Percentiles rank a stretch among this genome's conserved stretches.
Conservation (phyloP, 1,140 invertebrate genomes). For the Musca vetustissima region DNA sequence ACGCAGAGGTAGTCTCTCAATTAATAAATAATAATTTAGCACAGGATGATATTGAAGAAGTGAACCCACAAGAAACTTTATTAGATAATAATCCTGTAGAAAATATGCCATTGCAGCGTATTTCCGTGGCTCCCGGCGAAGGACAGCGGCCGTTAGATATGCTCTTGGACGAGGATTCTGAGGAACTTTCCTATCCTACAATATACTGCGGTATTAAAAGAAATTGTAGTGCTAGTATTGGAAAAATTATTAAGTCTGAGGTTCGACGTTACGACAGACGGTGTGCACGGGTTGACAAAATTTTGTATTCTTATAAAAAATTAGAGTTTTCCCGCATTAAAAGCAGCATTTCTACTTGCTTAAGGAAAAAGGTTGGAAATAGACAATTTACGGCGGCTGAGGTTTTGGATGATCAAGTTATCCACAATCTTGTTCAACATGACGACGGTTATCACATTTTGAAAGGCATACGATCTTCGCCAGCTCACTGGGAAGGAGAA, state of each 20-base stretch:
- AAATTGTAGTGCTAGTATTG: neutral
- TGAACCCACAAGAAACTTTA: conserved; percentile 20
- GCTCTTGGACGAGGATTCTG: conserved; percentile 11
- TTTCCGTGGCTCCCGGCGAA: conserved; percentile 15
- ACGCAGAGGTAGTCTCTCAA: neutral
- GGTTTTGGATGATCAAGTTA: conserved; percentile 7
- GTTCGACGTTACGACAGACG: conserved; percentile 7
- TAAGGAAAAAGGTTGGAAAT: neutral
- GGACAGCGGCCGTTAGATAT: conserved; percentile 18
- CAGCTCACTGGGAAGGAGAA: conserved; percentile 35
- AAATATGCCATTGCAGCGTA: conserved; percentile 3
- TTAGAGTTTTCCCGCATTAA: conserved; percentile 6
- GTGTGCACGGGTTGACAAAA: conserved; percentile 4
- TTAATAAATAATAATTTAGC: neutral
- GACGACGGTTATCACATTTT: conserved; percentile 33
- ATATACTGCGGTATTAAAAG: conserved; percentile 25
- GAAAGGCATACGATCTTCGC: conserved; percentile 28
- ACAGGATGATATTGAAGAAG: neutral
- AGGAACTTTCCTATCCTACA: conserved; percentile 11
- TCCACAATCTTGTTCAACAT: conserved; percentile 28
- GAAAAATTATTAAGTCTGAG: conserved; percentile 10
- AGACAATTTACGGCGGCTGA: neutral
- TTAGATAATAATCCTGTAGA: conserved; percentile 16
- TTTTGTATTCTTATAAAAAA: conserved; percentile 20
- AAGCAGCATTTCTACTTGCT: conserved; percentile 4